phyloP scores from a whole-genome alignment of 2,113 vertebrate genomes.

The Vulpes lagopus region DNA sequence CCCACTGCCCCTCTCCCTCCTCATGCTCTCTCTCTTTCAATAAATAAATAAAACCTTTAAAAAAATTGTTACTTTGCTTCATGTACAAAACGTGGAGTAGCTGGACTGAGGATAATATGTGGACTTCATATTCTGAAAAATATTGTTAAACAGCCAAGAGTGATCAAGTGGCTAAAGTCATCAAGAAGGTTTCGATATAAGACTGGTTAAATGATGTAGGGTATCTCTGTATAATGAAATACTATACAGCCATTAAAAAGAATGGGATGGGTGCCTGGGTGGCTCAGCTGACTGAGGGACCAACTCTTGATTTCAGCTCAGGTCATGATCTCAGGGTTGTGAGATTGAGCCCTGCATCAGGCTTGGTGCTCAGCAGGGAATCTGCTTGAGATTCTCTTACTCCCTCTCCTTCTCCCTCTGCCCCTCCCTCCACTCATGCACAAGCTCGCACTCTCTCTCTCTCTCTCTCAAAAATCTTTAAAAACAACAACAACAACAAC shows the following conservation, averaged over 20 bases:
- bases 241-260: neutral
- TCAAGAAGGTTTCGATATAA: neutral
- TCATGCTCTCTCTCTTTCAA: neutral
- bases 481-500: neutral
- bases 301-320: neutral
- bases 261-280: neutral
- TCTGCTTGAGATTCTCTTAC: neutral
- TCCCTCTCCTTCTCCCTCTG: neutral
- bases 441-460: neutral
- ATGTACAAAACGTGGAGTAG: neutral
- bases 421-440: neutral
- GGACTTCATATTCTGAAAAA: conserved; percentile 44
- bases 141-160: conserved; percentile 3
- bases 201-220: neutral
- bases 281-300: neutral
- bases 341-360: neutral
- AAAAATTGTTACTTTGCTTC: neutral
- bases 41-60: neutral
- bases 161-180: neutral
- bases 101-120: conserved; percentile 21
- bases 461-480: neutral
- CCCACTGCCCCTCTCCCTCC: neutral
- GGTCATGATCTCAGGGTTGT: neutral
- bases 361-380: neutral
- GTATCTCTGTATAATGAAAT: neutral